Base-by-base conservation (phyloP, 1,140 invertebrate genomes). In the Acyrthosiphon pisum region DNA sequence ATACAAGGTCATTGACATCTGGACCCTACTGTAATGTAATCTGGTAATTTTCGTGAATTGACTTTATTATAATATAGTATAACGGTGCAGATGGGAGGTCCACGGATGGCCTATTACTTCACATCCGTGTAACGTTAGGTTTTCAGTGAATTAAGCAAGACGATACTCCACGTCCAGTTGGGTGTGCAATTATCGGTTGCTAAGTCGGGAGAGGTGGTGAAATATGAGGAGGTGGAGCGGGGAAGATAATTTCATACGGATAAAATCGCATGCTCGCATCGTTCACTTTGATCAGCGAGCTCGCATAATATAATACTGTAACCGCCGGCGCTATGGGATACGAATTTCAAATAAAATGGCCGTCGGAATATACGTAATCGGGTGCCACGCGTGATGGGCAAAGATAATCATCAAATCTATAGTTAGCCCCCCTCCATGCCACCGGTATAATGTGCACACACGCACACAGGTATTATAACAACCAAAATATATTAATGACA, bases 51-150 rank as follows among this genome's bases (percentile, higher is more conserved):
- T 76, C 0, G 14, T 76, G 60, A 76, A 76, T 76, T 76, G 30
- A n/a, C n/a, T n/a, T 76, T n/a, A 76, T 76, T 76, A 76, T 76
- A 76, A n/a, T 76, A 68, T 68, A 68, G 60, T n/a, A 68, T 68
- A 76, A 76, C 60, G 60, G 60, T 76, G 18, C 60, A 76, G 30
- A 76, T 76, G 60, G 30, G 30, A 60, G 56, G 56, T 60, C 30
- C n/a, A 76, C 60, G n/a, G n/a, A 76, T 18, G n/a, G 60, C 60
- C 60, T 76, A 68, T 68, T 26, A 68, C 60, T 68, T 11, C 30
- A 76, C 30, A n/a, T 76, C 30, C 60, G 30, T 76, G 60, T 76
- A 76, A 76, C 60, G 60, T 76, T 76, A 76, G 60, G 60, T 76
- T 76, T 76, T 76, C 60, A 20, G 60, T 76, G 60, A n/a, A 30